Evolutionary conservation across 2,888 invertebrate genomes (phyloP).

Genomic region (Strigamia crassipes): DNA sequence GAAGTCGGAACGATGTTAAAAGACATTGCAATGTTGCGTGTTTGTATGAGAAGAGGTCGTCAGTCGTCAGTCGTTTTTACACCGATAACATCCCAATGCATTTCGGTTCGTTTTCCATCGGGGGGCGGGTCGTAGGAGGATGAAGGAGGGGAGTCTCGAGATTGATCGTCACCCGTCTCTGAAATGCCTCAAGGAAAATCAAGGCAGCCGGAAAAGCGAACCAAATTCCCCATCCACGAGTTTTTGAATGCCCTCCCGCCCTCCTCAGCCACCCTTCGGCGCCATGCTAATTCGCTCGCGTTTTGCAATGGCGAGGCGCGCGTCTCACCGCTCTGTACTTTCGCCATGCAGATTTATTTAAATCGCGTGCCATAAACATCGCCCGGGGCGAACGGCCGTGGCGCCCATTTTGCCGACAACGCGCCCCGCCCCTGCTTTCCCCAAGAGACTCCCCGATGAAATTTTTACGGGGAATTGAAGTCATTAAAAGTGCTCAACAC

Average conservation of each 20-base stretch:
- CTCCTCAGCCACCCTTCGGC: constrained; percentile 2
- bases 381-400: constrained; percentile 21
- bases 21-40: not conserved
- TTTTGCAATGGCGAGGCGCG: not conserved
- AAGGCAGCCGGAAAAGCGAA: constrained; percentile 30
- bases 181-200: not conserved
- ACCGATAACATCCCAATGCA: constrained; percentile 17
- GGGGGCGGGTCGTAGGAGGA: constrained; percentile 3
- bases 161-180: constrained; percentile 13
- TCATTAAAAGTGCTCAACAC: constrained; percentile 48
- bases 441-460: constrained; percentile 45
- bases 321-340: constrained; percentile 15
- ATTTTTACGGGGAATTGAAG: constrained; percentile 47
- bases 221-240: constrained; percentile 17
- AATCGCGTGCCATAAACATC: constrained; percentile 41
- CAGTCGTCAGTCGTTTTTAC: not conserved
- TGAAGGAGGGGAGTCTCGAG: not conserved
- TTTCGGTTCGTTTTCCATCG: not conserved
- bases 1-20: not conserved
- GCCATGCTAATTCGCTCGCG: constrained; percentile 24
- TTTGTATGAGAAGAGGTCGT: not conserved
- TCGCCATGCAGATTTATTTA: constrained; percentile 44
- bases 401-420: constrained; percentile 27
- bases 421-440: constrained; percentile 10
- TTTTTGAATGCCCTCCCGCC: constrained; percentile 11